phyloP scores from a whole-genome alignment of 1,140 invertebrate genomes.

The Acyrthosiphon pisum region DNA sequence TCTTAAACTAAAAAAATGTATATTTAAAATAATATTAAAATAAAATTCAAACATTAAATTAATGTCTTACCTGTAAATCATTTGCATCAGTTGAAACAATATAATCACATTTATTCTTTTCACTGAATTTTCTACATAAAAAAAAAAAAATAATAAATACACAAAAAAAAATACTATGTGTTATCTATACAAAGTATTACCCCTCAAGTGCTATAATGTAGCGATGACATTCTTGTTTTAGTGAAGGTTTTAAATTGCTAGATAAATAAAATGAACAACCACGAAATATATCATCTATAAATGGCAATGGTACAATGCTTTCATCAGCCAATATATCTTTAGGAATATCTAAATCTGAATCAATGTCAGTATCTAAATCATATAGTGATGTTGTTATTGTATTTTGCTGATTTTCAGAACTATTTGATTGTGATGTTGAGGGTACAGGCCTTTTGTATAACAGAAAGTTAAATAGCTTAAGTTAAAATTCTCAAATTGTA shows the following conservation, averaged over 20 bases:
- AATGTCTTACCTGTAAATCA: conserved; percentile 21
- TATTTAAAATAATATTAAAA: conserved; percentile 6
- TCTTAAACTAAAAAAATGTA: conserved; percentile 12
- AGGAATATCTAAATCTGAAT: conserved; percentile 55
- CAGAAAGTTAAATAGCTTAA: background rate
- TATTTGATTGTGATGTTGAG: conserved; percentile 24
- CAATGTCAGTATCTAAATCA: conserved; percentile 58
- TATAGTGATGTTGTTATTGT: conserved; percentile 41
- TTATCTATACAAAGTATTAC: conserved; percentile 52
- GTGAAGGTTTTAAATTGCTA: conserved; percentile 31
- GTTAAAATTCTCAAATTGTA: background rate
- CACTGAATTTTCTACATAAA: conserved; percentile 26
- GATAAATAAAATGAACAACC: conserved; percentile 57
- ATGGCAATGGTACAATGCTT: conserved; percentile 36
- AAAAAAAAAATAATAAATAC: background rate
- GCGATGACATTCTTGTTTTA: conserved; percentile 55
- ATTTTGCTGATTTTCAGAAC: background rate
- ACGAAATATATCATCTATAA: conserved; percentile 57
- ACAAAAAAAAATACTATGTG: background rate
- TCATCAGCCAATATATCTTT: conserved; percentile 37
- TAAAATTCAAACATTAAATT: background rate
- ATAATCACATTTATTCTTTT: conserved; percentile 47
- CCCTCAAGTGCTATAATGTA: conserved; percentile 60
- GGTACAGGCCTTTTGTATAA: conserved; percentile 16
- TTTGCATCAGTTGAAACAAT: conserved; percentile 51